phyloP scores from a whole-genome alignment of 2,888 invertebrate species.

The Cheilosia vulpina region DNA sequence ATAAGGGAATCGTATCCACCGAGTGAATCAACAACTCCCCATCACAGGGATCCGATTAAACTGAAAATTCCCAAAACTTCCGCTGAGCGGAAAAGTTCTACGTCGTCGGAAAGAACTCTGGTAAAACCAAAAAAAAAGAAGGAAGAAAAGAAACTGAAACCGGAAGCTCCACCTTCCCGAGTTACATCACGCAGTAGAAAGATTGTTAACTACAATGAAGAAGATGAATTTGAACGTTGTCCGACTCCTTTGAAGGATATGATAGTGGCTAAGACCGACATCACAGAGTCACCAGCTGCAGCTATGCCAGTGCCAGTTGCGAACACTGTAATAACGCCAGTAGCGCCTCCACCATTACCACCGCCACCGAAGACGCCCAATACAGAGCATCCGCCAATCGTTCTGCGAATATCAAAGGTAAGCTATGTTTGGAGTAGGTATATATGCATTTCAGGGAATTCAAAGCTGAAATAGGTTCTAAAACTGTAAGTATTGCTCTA shows the following conservation, averaged over 20 bases:
- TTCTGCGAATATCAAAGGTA: conserved; percentile 93
- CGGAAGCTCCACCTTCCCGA: conserved; percentile 81
- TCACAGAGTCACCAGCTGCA: conserved; percentile 66
- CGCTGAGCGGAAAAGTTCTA: conserved; percentile 81
- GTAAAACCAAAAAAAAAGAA: conserved; percentile 80
- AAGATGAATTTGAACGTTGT: conserved; percentile 83
- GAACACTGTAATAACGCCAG: conserved; percentile 58
- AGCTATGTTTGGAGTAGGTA: conserved; percentile 40
- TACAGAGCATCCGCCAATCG: conserved; percentile 90
- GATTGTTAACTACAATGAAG: conserved; percentile 87
- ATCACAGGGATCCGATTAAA: conserved; percentile 80
- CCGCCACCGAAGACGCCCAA: conserved; percentile 79
- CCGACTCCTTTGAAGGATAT: conserved; percentile 81
- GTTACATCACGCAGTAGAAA: conserved; percentile 85
- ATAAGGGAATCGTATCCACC: conserved; percentile 78
- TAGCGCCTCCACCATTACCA: conserved; percentile 76
- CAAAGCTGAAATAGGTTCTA: too few relatives aligned
- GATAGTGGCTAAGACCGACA: conserved; percentile 82
- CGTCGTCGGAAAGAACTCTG: conserved; percentile 28
- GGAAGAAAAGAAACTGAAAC: conserved; percentile 81
- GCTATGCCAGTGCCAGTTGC: conserved; percentile 65
- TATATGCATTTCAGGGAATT: too few relatives aligned
- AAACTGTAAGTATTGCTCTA: too few relatives aligned
- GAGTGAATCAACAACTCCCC: conserved; percentile 59
- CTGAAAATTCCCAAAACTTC: conserved; percentile 81